A percentile compares a stretch with the other conserved stretches of the same genome.
phyloP scores from a whole-genome alignment of 2,797 vertebrate species.

The Spea hammondii region DNA sequence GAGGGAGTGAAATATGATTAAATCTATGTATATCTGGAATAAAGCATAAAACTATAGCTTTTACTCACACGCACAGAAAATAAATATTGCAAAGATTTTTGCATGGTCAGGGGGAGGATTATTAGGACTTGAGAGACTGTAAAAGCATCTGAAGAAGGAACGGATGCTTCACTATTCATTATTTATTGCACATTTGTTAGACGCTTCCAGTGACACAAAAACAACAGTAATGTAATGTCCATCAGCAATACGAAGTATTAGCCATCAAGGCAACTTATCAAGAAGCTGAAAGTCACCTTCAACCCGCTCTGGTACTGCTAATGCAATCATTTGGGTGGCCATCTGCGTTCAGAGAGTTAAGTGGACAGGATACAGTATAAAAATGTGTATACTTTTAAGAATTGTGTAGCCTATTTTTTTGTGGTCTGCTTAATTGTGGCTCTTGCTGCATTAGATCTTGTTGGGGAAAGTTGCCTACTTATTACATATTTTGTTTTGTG shows the following conservation, averaged over 20 bases:
- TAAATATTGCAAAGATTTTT: background rate
- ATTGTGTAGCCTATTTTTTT: too few species aligned
- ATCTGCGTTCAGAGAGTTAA: too few species aligned
- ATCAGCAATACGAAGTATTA: constrained; percentile 1
- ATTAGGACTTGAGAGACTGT: constrained; percentile 2
- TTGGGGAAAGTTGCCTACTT: too few species aligned
- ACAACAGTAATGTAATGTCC: constrained; percentile 15
- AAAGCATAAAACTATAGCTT: background rate
- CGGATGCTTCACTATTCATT: background rate
- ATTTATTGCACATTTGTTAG: constrained; percentile 18
- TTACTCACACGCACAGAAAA: background rate
- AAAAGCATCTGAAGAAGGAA: background rate
- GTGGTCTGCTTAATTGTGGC: too few species aligned
- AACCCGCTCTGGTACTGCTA: background rate
- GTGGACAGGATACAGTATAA: too few species aligned
- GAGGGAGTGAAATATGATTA: background rate
- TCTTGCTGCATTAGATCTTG: too few species aligned
- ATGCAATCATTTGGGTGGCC: background rate
- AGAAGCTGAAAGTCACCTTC: constrained; percentile 10
- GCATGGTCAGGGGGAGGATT: background rate
- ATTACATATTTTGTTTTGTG: too few species aligned
- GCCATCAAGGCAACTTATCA: background rate
- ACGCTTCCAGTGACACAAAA: constrained; percentile 7
- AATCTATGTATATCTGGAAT: background rate
- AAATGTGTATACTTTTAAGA: too few species aligned